A percentile compares a stretch with the other conserved stretches of the same genome.
These are phyloP conservation scores for Candidula unifasciata DNA, from an alignment of 2,888 invertebrate species.

Conservation along the genomic window DNA sequence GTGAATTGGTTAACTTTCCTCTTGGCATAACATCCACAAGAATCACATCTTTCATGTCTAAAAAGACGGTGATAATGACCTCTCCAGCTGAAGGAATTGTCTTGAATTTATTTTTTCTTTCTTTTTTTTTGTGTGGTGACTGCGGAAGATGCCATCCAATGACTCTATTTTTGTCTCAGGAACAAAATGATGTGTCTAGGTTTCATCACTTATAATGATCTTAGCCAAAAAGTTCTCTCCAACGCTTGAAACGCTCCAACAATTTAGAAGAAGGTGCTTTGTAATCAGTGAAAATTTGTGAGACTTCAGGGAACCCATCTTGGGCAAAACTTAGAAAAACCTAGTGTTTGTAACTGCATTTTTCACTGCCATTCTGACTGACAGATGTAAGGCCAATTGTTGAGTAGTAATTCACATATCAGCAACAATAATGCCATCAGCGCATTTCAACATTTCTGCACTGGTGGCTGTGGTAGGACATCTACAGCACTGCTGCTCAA, in stretches of 20 bases:
- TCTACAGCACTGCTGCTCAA: background rate
- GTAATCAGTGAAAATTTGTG: background rate
- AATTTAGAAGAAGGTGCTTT: background rate
- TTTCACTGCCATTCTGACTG: background rate
- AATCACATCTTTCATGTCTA: background rate
- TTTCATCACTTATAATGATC: no score
- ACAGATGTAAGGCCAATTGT: background rate
- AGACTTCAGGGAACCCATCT: constrained; percentile 7
- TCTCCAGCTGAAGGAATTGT: background rate
- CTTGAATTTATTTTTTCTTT: background rate
- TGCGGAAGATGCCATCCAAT: no score
- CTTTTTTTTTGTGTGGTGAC: no score
- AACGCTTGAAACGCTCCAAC: background rate
- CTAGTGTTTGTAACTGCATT: background rate
- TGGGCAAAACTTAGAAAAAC: constrained; percentile 7
- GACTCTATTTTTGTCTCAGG: no score
- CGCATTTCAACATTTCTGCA: background rate
- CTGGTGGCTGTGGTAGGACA: constrained; percentile 2
- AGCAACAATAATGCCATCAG: background rate
- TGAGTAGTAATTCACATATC: background rate
- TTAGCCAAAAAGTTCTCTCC: background rate
- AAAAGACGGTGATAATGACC: background rate
- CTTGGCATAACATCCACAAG: background rate
- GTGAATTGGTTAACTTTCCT: no score
- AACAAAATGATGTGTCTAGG: no score